phyloP scores from a whole-genome alignment of 1,140 invertebrate species.

The Orius insidiosus region DNA sequence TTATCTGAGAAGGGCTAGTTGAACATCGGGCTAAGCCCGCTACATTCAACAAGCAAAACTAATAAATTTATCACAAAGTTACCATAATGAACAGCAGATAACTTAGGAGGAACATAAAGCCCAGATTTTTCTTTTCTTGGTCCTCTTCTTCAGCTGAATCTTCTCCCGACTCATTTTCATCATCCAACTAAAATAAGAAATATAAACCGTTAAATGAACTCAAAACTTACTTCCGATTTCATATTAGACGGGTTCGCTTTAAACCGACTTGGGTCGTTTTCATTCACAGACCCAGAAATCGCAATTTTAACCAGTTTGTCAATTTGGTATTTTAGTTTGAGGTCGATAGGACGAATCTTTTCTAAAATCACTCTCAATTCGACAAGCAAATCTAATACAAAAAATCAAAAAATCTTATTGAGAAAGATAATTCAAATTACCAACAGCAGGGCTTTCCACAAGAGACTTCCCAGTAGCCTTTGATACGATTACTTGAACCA shows the following conservation, averaged over 20 bases:
- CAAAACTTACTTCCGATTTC: conserved; percentile 9
- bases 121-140: conserved; percentile 39
- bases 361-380: conserved; percentile 85
- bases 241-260: conserved; percentile 49
- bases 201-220: too few relatives aligned
- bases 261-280: conserved; percentile 63
- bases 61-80: too few relatives aligned
- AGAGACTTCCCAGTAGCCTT: conserved; percentile 72
- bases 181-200: conserved; percentile 10
- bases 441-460: conserved; percentile 58
- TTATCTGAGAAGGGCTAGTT: too few relatives aligned
- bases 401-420: conserved; percentile 6
- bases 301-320: conserved; percentile 83
- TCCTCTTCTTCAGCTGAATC: conserved; percentile 32
- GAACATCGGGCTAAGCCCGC: too few relatives aligned
- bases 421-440: conserved; percentile 20
- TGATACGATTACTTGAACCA: conserved; percentile 62
- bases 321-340: conserved; percentile 95
- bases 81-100: conserved; percentile 78
- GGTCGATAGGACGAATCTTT: conserved; percentile 86
- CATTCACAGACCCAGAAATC: conserved; percentile 45
- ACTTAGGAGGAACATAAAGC: conserved; percentile 76
- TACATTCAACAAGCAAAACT: too few relatives aligned
- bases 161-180: conserved; percentile 35
- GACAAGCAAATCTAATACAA: conserved; percentile 52